Base-by-base conservation (phyloP, 1,140 invertebrate genomes). In the Zaprionus kolodkinae region DNA sequence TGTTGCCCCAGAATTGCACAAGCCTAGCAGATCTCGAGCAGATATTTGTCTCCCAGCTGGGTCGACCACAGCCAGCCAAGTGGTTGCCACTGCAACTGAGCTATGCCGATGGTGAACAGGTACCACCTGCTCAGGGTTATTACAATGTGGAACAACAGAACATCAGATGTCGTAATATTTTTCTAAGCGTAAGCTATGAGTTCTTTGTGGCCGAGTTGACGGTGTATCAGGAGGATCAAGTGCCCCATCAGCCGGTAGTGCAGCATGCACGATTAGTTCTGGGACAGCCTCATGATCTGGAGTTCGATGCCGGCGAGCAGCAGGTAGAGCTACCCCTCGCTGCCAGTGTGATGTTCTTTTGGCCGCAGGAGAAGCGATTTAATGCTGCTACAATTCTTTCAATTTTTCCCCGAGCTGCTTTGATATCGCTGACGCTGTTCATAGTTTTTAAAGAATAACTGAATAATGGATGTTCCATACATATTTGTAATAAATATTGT, bases 91-190 rank as follows among this genome's bases (percentile, higher is more conserved):
- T 92, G 27, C 45, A 88, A 35, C 48, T 88, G 6, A 59, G 59
- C 33, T 67, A 71, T 21, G 76, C 65, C 3, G 65, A 78, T 1
- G 69, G 56, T 1, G 40, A 48, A 9, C 48, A 70, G 3, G 25
- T 54, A n/a, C 60, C 74, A 0, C 59, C 72, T 7, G 56, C 86
- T 6, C 74, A 70, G 25, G 86, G 81, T 21, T 45, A 50, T 11
- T 91, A 65, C 55, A 55, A 85, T 33, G 69, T 62, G n/a, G 43
- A 75, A 0, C 63, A 72, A 17, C 77, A 73, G 11, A 77, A 62
- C 17, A 88, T 92, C 1, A 86, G 59, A 21, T 92, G 91, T 17
- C 80, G 78, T 4, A 92, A 92, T 59, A 91, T 92, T 36, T 50
- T 88, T 7, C 55, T 92, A 0, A 86, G 81, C 59, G 78, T 89